These are phyloP conservation scores for Sebastiscus tertius DNA, from an alignment of 2,797 vertebrate species.

Conservation along the genomic window DNA sequence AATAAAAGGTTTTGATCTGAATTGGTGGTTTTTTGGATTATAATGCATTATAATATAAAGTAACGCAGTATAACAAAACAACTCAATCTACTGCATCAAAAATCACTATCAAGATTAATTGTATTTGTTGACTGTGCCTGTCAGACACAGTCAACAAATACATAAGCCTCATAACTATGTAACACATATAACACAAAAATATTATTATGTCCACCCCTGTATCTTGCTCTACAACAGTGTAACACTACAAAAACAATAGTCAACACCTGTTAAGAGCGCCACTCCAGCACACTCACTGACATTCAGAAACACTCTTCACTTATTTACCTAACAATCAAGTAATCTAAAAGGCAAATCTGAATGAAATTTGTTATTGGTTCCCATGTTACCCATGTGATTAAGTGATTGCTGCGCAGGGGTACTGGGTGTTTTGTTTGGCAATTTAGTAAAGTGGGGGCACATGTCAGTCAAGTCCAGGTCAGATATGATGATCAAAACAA, in stretches of 20 bases:
- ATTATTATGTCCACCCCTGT: no score
- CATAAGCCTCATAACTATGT: no score
- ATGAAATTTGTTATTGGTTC: slow-evolving; percentile 46
- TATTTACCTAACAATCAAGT: slow-evolving; percentile 46
- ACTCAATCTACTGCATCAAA: no score
- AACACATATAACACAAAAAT: no score
- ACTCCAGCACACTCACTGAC: neutral
- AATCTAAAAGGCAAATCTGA: slow-evolving; percentile 39
- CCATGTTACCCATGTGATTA: slow-evolving; percentile 53
- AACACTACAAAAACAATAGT: neutral
- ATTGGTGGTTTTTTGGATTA: neutral
- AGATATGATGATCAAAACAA: slow-evolving; percentile 79
- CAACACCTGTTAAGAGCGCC: neutral
- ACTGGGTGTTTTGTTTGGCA: slow-evolving; percentile 70
- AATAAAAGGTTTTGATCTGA: neutral
- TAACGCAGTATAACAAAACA: no score
- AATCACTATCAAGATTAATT: no score
- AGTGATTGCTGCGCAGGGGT: slow-evolving; percentile 53
- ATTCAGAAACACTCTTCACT: neutral
- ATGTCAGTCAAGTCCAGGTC: slow-evolving; percentile 81
- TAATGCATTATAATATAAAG: neutral
- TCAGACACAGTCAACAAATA: no score
- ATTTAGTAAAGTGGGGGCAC: slow-evolving; percentile 74
- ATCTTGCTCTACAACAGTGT: neutral
- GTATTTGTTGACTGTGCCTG: no score